Conservation (phyloP, 2,797 vertebrate species). For the Anguilla anguilla region DNA sequence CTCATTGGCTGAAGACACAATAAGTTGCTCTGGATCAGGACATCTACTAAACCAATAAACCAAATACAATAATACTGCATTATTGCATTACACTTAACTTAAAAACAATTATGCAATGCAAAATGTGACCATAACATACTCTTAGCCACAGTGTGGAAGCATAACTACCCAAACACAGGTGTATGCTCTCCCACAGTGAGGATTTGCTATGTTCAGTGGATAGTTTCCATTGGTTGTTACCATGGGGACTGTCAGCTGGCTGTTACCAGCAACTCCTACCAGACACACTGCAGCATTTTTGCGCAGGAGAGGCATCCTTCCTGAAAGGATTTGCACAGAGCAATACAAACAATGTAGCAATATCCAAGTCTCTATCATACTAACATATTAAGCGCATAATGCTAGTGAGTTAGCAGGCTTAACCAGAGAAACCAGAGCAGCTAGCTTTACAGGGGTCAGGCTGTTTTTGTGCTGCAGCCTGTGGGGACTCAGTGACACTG, state of each 20-base stretch:
- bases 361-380: constrained; percentile 22
- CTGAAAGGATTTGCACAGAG: constrained; percentile 4
- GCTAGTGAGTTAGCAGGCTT: constrained; percentile 29
- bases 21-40: not conserved
- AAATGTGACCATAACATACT: not conserved
- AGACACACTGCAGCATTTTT: constrained; percentile 43
- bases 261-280: constrained; percentile 19
- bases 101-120: not conserved
- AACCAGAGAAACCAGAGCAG: constrained; percentile 34
- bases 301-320: constrained; percentile 2
- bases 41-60: not conserved
- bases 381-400: constrained; percentile 32
- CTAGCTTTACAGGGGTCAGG: not conserved
- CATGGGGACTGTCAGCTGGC: constrained; percentile 47
- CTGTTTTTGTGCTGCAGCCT: constrained; percentile 23
- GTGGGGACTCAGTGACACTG: not conserved
- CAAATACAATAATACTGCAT: not conserved
- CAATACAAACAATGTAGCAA: not conserved
- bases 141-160: not conserved
- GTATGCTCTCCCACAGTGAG: not conserved
- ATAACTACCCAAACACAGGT: constrained; percentile 1
- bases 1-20: not conserved
- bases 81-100: too few relatives aligned
- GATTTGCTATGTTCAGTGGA: constrained; percentile 34
- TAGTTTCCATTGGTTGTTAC: constrained; percentile 53